These are phyloP conservation scores for Mythimna ferrago DNA, from an alignment of 2,888 invertebrate genomes.

Conservation along the genomic window DNA sequence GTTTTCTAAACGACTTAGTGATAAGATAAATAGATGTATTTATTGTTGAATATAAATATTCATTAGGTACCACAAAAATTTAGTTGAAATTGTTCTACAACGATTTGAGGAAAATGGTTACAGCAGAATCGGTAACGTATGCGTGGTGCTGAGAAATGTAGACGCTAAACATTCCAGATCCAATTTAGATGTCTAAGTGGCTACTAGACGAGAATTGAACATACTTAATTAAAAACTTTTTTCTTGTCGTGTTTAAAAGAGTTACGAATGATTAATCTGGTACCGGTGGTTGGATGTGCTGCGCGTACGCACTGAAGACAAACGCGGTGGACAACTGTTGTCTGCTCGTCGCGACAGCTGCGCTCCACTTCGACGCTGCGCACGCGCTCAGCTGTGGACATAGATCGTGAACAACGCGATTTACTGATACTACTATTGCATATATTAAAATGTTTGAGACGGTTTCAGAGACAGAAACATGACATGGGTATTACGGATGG, in stretches of 20 bases:
- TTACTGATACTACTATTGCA: constrained; percentile 47
- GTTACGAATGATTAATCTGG: constrained; percentile 80
- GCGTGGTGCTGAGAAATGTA: constrained; percentile 16
- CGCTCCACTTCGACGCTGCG: constrained; percentile 78
- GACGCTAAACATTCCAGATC: constrained; percentile 18
- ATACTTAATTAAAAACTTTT: constrained; percentile 60
- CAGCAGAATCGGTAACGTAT: background rate
- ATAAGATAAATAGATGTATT: constrained; percentile 45
- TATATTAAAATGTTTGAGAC: constrained; percentile 36
- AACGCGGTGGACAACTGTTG: constrained; percentile 88
- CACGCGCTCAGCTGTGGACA: constrained; percentile 65
- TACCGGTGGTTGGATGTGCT: constrained; percentile 69
- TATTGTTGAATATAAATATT: constrained; percentile 32
- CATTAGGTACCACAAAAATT: constrained; percentile 1
- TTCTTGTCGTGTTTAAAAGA: constrained; percentile 66
- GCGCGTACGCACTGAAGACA: constrained; percentile 80
- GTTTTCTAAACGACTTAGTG: constrained; percentile 36
- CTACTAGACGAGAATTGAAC: constrained; percentile 29
- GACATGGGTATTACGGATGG: constrained; percentile 5
- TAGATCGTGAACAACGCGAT: constrained; percentile 61
- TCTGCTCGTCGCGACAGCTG: constrained; percentile 89
- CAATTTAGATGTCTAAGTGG: constrained; percentile 34
- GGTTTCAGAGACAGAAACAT: constrained; percentile 29
- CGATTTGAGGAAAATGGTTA: constrained; percentile 4
- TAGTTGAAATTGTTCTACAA: background rate